Base-by-base conservation (phyloP, 92 coral and sea anemone genomes). In the Siderastrea radians region DNA sequence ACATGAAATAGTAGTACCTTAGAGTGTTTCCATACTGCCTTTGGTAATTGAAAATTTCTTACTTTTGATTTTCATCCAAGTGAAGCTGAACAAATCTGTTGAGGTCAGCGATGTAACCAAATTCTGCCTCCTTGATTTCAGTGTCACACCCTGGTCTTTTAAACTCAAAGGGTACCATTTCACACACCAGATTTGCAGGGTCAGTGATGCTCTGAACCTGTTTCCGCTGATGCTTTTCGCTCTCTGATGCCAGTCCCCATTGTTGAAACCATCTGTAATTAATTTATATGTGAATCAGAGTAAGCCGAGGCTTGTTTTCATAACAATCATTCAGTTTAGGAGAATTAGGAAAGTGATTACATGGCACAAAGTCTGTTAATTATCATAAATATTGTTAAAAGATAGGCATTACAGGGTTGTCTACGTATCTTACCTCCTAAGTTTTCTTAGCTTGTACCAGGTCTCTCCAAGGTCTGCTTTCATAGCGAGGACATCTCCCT, bases 401-500 rank as follows among this genome's bases (percentile, higher is more conserved):
- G 38, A 0, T 26, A 0, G 38, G 38, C 38, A 26, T 26, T 26
- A 26, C 38, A 26, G 38, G 5, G 5, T 46, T 51, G 74, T 62
- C 58, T 79, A n/a, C n/a, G n/a, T n/a, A n/a, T 52, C 52, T 69
- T 44, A 14, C 54, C 74, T 69, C 52, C 51, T 69, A 69, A 69
- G 51, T 17, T 61, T 61, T 10, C 66, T 61, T 4, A 61, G n/a
- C 7, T 61, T 61, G 66, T 10, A 61, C 66, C 66, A 87, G 8
- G 85, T 70, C 60, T 87, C 80, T 46, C 75, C 87, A 26, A 79
- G 86, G 80, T 51, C 80, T 51, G 80, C 91, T 65, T 88, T 80
- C 82, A 81, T 88, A 58, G 91, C 75, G 80, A 79, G 72, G 58
- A 80, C 80, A 49, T 82, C 79, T 54, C 92, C 92, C 54, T 68